These are phyloP conservation scores for Zingel zingel DNA, from an alignment of 2,113 vertebrate genomes.

Conservation along the genomic window DNA sequence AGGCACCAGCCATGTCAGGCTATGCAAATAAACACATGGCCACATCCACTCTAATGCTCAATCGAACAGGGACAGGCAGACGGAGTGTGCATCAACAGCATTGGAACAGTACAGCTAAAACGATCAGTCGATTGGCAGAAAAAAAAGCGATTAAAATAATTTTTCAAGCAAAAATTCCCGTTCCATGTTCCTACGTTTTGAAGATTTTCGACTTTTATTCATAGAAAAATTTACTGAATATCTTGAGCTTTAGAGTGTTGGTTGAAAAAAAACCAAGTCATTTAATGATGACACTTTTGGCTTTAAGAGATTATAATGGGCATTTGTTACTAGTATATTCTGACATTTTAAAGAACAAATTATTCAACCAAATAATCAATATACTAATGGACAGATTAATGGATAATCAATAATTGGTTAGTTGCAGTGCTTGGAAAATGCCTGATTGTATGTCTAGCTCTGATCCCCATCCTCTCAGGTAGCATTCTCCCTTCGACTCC, in stretches of 20 bases:
- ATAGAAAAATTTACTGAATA: not conserved
- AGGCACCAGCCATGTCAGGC: constrained; percentile 24
- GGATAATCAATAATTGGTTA: not conserved
- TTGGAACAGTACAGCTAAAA: constrained; percentile 7
- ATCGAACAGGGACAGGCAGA: constrained; percentile 17
- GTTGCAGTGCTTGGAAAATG: not conserved
- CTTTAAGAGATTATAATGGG: not conserved
- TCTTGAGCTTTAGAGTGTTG: not conserved
- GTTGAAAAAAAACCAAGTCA: not conserved
- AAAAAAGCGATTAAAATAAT: not conserved
- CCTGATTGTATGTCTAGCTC: not conserved
- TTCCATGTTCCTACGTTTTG: not conserved
- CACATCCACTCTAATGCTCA: constrained; percentile 24
- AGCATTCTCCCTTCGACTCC: constrained; percentile 21
- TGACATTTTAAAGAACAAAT: not conserved
- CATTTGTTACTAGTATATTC: not conserved
- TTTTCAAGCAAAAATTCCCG: not conserved
- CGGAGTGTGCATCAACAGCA: not conserved
- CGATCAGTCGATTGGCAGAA: not conserved
- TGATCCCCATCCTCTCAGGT: not conserved
- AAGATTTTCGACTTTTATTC: not conserved
- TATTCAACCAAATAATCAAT: not conserved
- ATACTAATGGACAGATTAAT: not conserved
- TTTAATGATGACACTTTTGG: not conserved
- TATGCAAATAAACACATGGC: constrained; percentile 51